Percentiles rank a stretch among this genome's conserved stretches.
These are phyloP conservation scores for Mactra quadrangularis DNA, from an alignment of 1,140 invertebrate genomes.

Conservation along the genomic window DNA sequence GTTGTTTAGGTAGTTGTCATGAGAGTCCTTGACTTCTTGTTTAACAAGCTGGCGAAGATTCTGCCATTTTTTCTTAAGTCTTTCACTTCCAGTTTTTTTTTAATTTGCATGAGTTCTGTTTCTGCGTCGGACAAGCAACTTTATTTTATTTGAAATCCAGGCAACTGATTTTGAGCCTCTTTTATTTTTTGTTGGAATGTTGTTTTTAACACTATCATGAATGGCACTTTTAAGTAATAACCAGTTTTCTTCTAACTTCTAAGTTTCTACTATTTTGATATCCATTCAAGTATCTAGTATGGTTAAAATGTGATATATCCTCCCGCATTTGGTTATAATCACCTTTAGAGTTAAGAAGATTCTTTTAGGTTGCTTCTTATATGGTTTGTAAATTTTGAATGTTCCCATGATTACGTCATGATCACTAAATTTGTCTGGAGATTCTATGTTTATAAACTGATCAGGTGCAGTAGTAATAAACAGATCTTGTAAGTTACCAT, in stretches of 20 bases:
- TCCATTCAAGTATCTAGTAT: constrained; percentile 13
- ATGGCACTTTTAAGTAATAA: constrained; percentile 14
- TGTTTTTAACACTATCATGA: not conserved
- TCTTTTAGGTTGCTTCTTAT: not conserved
- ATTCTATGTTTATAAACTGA: not conserved
- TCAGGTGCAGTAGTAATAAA: not conserved
- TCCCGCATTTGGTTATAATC: not conserved
- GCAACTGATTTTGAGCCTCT: not conserved
- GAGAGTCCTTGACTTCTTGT: constrained; percentile 17
- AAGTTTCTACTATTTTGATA: constrained; percentile 16
- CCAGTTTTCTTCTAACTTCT: constrained; percentile 34
- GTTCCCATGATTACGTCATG: not conserved
- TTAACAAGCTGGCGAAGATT: constrained; percentile 27
- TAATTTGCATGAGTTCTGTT: constrained; percentile 35
- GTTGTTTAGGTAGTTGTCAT: constrained; percentile 26
- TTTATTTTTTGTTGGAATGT: constrained; percentile 19
- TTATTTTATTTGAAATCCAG: constrained; percentile 35
- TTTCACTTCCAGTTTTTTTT: constrained; percentile 48
- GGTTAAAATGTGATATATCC: not conserved
- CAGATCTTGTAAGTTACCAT: constrained; percentile 44
- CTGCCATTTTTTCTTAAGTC: constrained; percentile 38
- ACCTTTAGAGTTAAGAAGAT: constrained; percentile 3
- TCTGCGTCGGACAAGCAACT: constrained; percentile 12
- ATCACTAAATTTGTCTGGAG: not conserved
- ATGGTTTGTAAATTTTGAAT: not conserved